Conservation (phyloP, 2,797 vertebrate genomes). For the Eremophila alpestris region DNA sequence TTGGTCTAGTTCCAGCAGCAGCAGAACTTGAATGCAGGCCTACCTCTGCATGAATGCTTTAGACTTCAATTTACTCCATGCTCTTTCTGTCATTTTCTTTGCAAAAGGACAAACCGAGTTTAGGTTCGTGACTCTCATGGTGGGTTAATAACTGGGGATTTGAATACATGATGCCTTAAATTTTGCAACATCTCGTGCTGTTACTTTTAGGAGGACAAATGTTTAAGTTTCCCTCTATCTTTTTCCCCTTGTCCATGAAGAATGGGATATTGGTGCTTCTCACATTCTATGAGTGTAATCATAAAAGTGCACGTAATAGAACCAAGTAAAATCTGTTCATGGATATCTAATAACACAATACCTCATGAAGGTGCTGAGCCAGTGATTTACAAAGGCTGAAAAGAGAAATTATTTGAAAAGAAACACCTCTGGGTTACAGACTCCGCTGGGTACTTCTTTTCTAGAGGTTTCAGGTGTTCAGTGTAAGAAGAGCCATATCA, state of each 20-base stretch:
- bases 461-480: background rate
- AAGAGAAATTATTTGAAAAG: background rate
- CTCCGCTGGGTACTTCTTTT: background rate
- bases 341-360: background rate
- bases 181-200: background rate
- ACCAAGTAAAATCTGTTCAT: background rate
- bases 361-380: background rate
- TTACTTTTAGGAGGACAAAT: background rate
- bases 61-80: background rate
- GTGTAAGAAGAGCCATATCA: background rate
- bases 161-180: background rate
- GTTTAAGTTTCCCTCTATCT: background rate
- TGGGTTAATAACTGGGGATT: background rate
- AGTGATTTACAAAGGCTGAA: background rate
- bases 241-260: background rate
- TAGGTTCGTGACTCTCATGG: background rate
- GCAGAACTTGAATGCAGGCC: background rate
- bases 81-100: background rate
- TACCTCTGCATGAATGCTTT: background rate
- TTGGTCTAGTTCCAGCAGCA: background rate
- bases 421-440: background rate
- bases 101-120: background rate
- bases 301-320: background rate
- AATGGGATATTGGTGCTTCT: background rate
- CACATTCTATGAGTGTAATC: background rate